A percentile compares a stretch with the other conserved stretches of the same genome.
Evolutionary conservation across 2,113 vertebrate species (phyloP).

Genomic region (Heteronetta atricapilla): DNA sequence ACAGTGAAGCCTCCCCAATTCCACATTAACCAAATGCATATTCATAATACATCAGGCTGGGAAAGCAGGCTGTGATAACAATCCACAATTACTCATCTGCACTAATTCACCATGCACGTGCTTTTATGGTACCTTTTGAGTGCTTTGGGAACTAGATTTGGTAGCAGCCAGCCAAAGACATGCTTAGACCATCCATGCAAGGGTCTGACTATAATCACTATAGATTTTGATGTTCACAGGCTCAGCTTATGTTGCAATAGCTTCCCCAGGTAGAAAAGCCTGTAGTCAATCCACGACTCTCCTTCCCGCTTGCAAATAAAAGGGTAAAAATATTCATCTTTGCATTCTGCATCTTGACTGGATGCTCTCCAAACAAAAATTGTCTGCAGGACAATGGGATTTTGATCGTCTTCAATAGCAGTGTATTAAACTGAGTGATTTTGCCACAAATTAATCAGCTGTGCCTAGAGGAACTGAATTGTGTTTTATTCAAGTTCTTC

Average conservation of each 20-base stretch:
- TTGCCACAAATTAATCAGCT: slow-evolving; percentile 36
- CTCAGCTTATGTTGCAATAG: neutral
- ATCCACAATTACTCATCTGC: neutral
- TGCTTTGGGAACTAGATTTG: neutral
- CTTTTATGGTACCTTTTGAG: neutral
- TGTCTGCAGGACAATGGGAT: neutral
- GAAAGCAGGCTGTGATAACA: neutral
- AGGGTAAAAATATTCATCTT: neutral
- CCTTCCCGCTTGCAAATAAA: neutral
- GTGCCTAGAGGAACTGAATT: neutral
- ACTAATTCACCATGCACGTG: neutral
- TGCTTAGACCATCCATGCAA: neutral
- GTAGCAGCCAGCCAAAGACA: neutral
- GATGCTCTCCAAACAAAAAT: neutral
- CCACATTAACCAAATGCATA: neutral
- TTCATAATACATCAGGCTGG: accelerated
- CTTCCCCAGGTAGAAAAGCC: neutral
- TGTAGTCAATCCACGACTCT: neutral
- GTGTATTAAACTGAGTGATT: neutral
- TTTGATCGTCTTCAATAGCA: neutral
- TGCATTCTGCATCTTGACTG: neutral
- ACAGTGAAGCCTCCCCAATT: neutral
- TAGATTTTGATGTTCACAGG: neutral
- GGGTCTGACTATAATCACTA: neutral
- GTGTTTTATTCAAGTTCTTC: neutral